phyloP scores from a whole-genome alignment of 2,113 vertebrate genomes.

The Cebidichthys violaceus region DNA sequence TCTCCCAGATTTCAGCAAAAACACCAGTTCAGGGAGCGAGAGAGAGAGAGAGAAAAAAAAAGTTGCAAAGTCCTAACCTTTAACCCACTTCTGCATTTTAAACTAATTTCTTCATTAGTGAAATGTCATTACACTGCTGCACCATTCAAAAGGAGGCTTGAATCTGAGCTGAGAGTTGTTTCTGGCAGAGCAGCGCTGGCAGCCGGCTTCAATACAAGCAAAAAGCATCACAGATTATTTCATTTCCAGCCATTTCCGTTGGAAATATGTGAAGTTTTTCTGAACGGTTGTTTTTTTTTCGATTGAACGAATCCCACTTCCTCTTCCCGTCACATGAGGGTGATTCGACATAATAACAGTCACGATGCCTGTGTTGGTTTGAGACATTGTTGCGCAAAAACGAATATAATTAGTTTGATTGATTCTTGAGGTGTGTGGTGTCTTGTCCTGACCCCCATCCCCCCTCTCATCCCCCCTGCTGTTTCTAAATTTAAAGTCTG shows the following conservation, averaged over 20 bases:
- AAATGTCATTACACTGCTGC: slow-evolving; percentile 75
- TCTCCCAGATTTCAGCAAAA: slow-evolving; percentile 11
- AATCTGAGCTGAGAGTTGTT: slow-evolving; percentile 49
- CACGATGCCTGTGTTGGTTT: slow-evolving; percentile 52
- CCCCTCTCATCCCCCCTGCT: not conserved
- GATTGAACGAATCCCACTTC: slow-evolving; percentile 68
- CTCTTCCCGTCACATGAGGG: slow-evolving; percentile 73
- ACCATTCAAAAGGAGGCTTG: slow-evolving; percentile 33
- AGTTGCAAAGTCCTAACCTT: slow-evolving; percentile 47
- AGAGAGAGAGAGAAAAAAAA: not conserved
- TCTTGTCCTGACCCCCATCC: slow-evolving; percentile 8
- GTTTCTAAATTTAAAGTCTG: slow-evolving; percentile 40
- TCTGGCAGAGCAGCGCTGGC: slow-evolving; percentile 11
- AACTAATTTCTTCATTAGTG: slow-evolving; percentile 75
- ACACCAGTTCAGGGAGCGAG: slow-evolving; percentile 5
- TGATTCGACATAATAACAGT: slow-evolving; percentile 63
- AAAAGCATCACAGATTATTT: slow-evolving; percentile 21
- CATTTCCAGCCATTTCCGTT: slow-evolving; percentile 13
- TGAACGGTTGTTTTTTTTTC: slow-evolving; percentile 34
- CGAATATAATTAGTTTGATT: slow-evolving; percentile 39
- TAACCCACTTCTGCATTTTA: slow-evolving; percentile 74
- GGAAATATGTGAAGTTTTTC: slow-evolving; percentile 42
- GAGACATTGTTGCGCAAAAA: slow-evolving; percentile 44
- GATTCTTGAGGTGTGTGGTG: slow-evolving; percentile 37
- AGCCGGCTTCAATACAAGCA: not conserved